These are phyloP conservation scores for Hozukius guyotensis DNA, from an alignment of 2,797 vertebrate species.

Conservation along the genomic window DNA sequence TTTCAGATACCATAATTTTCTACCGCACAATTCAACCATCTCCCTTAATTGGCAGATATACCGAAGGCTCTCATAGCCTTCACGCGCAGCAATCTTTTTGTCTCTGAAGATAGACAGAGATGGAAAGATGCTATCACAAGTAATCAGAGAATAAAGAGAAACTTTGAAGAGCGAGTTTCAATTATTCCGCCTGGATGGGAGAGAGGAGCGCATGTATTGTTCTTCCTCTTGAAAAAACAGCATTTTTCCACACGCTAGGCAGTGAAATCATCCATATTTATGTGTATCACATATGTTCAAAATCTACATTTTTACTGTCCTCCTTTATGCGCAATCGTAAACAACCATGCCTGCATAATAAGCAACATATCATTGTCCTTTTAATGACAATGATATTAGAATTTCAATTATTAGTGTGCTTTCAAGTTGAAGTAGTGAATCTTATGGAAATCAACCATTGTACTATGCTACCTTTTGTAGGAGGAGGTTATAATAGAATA, in stretches of 20 bases:
- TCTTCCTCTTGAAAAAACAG: conserved; percentile 5
- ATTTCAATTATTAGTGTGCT: conserved; percentile 65
- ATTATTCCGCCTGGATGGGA: conserved; percentile 49
- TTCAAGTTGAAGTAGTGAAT: conserved; percentile 59
- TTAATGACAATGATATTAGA: conserved; percentile 51
- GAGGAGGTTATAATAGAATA: conserved; percentile 77
- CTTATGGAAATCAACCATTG: conserved; percentile 71
- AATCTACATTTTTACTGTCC: neutral
- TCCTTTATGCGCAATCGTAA: conserved; percentile 2
- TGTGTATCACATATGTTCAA: neutral
- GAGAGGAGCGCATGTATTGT: conserved; percentile 6
- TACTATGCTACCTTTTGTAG: conserved; percentile 53
- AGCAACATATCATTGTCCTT: conserved; percentile 13
- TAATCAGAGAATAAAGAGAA: conserved; percentile 70
- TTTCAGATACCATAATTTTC: conserved; percentile 64
- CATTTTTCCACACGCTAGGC: neutral
- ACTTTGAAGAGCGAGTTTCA: conserved; percentile 63
- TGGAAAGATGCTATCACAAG: conserved; percentile 65
- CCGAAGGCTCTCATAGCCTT: conserved; percentile 39
- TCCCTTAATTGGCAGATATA: conserved; percentile 66
- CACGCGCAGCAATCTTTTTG: conserved; percentile 47
- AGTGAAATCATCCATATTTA: conserved; percentile 14
- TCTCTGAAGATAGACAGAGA: conserved; percentile 67
- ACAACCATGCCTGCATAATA: conserved; percentile 1
- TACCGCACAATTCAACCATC: conserved; percentile 45